Evolutionary conservation across 2,888 invertebrate genomes (phyloP).

Genomic region (Rambutsinella grinnellia): DNA sequence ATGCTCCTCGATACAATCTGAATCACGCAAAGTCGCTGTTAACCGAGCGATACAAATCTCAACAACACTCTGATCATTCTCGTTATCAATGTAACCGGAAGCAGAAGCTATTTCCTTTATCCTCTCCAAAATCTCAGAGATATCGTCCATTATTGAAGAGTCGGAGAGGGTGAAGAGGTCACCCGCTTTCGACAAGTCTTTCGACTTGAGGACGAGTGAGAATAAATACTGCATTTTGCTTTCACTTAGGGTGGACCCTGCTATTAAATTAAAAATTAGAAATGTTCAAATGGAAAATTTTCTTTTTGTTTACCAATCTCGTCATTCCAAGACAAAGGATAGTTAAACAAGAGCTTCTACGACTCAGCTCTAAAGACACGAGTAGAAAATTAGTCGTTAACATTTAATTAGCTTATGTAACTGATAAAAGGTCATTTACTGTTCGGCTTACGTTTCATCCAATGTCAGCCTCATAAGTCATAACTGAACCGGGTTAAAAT

Average conservation of each 20-base stretch:
- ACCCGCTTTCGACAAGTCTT: constrained; percentile 90
- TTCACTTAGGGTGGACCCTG: too few species aligned
- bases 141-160: constrained; percentile 85
- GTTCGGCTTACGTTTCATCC: too few species aligned
- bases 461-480: too few species aligned
- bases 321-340: too few species aligned
- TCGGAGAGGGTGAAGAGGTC: constrained; percentile 92
- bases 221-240: constrained; percentile 89
- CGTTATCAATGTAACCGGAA: constrained; percentile 85
- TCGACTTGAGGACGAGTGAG: constrained; percentile 88
- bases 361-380: too few species aligned
- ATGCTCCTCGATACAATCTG: constrained; percentile 87
- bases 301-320: too few species aligned
- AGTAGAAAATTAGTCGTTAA: too few species aligned
- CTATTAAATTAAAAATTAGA: too few species aligned
- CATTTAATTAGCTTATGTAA: too few species aligned
- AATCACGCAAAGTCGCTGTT: constrained; percentile 77
- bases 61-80: constrained; percentile 93
- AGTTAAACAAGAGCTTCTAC: too few species aligned
- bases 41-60: constrained; percentile 94
- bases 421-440: too few species aligned
- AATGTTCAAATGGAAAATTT: not conserved
- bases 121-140: constrained; percentile 76
- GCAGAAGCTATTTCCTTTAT: constrained; percentile 86
- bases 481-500: too few species aligned